Percentiles rank a stretch among this genome's conserved stretches.
These are phyloP conservation scores for Alectoris magna DNA, from an alignment of 2,797 vertebrate species.

Conservation along the genomic window DNA sequence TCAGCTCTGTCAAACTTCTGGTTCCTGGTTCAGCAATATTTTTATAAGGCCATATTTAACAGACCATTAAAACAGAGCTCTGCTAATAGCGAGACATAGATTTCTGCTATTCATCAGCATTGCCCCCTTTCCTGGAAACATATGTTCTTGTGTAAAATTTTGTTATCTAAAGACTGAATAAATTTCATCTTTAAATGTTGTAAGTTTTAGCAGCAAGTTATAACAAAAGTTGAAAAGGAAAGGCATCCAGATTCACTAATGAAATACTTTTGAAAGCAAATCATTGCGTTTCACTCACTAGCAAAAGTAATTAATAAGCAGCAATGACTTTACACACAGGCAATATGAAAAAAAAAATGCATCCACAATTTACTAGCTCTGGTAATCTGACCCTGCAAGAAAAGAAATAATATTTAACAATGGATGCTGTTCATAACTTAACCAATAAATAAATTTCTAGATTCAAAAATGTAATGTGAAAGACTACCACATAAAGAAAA, in stretches of 20 bases:
- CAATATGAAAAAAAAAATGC: not conserved
- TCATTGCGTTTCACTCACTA: not conserved
- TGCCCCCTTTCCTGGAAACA: fast-evolving
- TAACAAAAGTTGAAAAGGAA: not conserved
- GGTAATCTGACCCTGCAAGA: not conserved
- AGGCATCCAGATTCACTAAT: not conserved
- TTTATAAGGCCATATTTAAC: not conserved
- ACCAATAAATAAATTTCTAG: not conserved
- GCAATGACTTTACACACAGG: not conserved
- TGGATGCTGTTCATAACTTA: not conserved
- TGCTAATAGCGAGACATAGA: not conserved
- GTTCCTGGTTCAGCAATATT: not conserved
- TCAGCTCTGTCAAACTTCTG: not conserved
- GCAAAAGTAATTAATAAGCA: not conserved
- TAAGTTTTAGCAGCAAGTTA: not conserved
- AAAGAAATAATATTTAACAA: not conserved
- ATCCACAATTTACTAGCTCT: not conserved
- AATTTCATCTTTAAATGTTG: not conserved
- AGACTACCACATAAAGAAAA: not conserved
- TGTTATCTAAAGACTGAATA: not conserved
- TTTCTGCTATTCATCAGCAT: not conserved
- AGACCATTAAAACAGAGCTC: not conserved
- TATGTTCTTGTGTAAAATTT: not conserved
- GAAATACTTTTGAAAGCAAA: not conserved
- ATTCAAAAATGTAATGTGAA: not conserved